A percentile compares a stretch with the other conserved stretches of the same genome.
Evolutionary conservation across 2,888 invertebrate genomes (phyloP).

Genomic region (Ornithoptera priamus): DNA sequence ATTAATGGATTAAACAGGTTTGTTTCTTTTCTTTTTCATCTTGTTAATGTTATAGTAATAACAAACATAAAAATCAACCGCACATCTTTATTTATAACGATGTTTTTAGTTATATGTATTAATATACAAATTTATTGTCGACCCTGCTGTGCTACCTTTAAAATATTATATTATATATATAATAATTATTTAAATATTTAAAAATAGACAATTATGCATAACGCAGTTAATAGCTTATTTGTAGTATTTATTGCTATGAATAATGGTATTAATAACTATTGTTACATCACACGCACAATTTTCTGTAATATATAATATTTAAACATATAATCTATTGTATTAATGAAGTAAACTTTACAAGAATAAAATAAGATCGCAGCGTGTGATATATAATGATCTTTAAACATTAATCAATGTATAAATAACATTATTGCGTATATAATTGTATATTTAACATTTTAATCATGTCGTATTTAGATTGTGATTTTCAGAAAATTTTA

Average conservation of each 20-base stretch:
- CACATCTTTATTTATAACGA: too few relatives aligned
- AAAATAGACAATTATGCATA: too few relatives aligned
- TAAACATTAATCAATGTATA: not conserved
- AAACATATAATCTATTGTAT: constrained; percentile 4
- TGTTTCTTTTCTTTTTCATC: not conserved
- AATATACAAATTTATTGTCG: too few relatives aligned
- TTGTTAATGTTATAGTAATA: not conserved
- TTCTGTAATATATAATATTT: constrained; percentile 2
- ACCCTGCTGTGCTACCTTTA: too few relatives aligned
- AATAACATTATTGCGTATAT: not conserved
- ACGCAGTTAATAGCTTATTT: not conserved
- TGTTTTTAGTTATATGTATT: too few relatives aligned
- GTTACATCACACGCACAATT: constrained; percentile 21
- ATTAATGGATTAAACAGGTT: not conserved
- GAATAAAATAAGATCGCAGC: not conserved
- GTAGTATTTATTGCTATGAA: not conserved
- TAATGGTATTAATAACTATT: not conserved
- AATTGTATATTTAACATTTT: constrained; percentile 10
- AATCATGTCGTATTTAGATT: not conserved
- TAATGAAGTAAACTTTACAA: not conserved
- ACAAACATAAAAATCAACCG: too few relatives aligned
- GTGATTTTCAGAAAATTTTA: not conserved
- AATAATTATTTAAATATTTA: too few relatives aligned
- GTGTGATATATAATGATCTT: constrained; percentile 3
- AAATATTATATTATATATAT: too few relatives aligned